These are phyloP conservation scores for Celastrina argiolus DNA, from an alignment of 2,888 invertebrate species.

Conservation along the genomic window DNA sequence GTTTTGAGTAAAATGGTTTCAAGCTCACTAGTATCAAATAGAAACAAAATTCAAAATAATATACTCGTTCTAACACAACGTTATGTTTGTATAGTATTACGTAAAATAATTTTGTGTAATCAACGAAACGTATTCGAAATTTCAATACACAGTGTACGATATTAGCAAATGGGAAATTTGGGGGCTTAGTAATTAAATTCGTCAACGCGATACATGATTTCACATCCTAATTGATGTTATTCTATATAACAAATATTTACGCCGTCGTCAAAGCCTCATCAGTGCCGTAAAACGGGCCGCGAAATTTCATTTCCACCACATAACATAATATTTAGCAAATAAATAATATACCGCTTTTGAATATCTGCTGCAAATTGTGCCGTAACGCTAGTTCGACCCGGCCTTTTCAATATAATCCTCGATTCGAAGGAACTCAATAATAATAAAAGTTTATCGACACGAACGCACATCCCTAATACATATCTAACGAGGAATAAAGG, in stretches of 20 bases:
- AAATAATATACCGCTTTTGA: too few species aligned
- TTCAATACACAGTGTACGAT: neutral
- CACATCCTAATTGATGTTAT: neutral
- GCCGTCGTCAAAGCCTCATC: neutral
- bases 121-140: neutral
- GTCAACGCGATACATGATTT: neutral
- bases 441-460: constrained; percentile 17
- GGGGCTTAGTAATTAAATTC: neutral
- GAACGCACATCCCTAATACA: constrained; percentile 15
- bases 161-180: neutral
- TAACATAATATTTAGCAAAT: neutral
- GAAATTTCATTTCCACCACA: neutral
- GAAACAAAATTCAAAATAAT: too few species aligned
- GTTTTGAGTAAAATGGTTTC: too few species aligned
- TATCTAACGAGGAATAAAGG: constrained; percentile 28
- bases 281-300: neutral
- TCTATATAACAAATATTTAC: constrained; percentile 1
- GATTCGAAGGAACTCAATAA: constrained; percentile 1
- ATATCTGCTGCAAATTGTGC: neutral
- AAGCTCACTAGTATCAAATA: too few species aligned
- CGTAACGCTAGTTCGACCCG: neutral
- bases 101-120: neutral
- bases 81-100: neutral
- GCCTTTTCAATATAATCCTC: neutral
- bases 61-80: too few species aligned